Conservation (phyloP, 2,797 vertebrate species). For the Sebastes itinus region DNA sequence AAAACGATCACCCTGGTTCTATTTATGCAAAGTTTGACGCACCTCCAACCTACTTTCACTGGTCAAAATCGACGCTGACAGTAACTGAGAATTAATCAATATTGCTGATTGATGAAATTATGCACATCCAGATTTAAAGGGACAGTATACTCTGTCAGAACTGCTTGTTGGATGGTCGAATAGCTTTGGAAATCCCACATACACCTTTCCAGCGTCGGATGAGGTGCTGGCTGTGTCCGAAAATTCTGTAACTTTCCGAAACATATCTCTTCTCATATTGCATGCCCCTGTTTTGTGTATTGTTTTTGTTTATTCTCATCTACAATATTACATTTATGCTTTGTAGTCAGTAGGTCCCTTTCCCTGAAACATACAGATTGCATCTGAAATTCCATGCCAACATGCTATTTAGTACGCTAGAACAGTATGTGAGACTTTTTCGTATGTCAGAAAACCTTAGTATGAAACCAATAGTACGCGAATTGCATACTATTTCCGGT, state of each 20-base stretch:
- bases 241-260: neutral
- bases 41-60: too few relatives aligned
- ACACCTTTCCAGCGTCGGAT: neutral
- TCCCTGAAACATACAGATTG: neutral
- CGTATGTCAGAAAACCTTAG: too few relatives aligned
- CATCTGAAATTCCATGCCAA: too few relatives aligned
- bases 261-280: neutral
- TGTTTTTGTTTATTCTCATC: constrained; percentile 6
- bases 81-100: too few relatives aligned
- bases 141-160: neutral
- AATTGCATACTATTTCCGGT: too few relatives aligned
- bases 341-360: constrained; percentile 1
- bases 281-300: neutral
- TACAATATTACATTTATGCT: neutral
- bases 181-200: neutral
- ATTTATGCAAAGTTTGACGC: too few relatives aligned
- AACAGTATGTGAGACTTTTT: too few relatives aligned
- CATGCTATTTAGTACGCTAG: too few relatives aligned
- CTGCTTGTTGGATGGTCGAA: neutral
- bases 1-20: too few relatives aligned
- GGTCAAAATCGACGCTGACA: too few relatives aligned
- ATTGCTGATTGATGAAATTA: neutral
- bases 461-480: too few relatives aligned
- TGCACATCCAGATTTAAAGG: neutral
- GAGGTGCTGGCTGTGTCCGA: neutral